Base-by-base conservation (phyloP, 1,140 invertebrate genomes). In the Phortica variegata region DNA sequence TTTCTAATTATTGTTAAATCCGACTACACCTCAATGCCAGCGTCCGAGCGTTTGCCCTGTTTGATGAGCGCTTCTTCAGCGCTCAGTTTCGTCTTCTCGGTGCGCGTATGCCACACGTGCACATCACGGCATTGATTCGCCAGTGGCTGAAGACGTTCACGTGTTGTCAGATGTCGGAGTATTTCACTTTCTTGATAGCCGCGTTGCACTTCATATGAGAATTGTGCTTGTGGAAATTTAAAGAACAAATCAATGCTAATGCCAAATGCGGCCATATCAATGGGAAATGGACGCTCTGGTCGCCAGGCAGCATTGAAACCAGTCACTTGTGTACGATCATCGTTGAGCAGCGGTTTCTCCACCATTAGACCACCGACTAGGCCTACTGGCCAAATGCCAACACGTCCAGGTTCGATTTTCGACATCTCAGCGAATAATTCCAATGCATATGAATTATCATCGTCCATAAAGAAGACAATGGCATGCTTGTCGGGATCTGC, bases 261-360 rank as follows among this genome's bases (percentile, higher is more conserved):
- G 12, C 93, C 95, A 79, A 99, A 99, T 1, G 93, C 95, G 2
- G 96, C 96, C 97, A 99, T 99, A 66, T 99, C 97, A 19, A 96
- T 86, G 3, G 96, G 93, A 81, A 98, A 99, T 1, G 88, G 86
- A 56, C 96, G 79, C 49, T 93, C 85, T 0, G 92, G 88, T 57
- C 89, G 88, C 91, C 91, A 97, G 2, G 61, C 73, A 2, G 86
- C 85, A 75, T 88, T 90, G 78, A 90, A 97, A 8, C 89, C 89
- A 13, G 82, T 81, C 2, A 98, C 91, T 77, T 89, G 85, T 7
- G 81, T 83, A 4, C 83, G 85, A 2, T 75, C 65, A 12, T 78
- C 75, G 58, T 86, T 81, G 1, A 95, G 81, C 13, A 89, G 73
- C 0, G 92, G 92, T 60, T 85, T 85, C 75, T 95, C 93, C 0